Conservation (phyloP, 2,888 invertebrate genomes). For the Eupithecia inturbata region DNA sequence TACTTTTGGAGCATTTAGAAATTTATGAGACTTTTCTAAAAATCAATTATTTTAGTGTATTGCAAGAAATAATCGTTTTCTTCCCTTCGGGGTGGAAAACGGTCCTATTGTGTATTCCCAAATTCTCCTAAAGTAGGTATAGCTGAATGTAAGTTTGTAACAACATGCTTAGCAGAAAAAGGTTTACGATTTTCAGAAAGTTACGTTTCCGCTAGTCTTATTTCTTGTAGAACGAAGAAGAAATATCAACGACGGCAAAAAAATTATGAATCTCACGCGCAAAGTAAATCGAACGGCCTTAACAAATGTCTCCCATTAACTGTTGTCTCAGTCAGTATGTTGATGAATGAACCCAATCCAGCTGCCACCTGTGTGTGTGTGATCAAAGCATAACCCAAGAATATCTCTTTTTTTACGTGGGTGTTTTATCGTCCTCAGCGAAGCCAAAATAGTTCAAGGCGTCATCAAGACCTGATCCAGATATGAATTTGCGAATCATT, state of each 20-base stretch:
- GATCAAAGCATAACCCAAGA: slow-evolving; percentile 55
- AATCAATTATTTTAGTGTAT: too few relatives aligned
- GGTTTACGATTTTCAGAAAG: background rate
- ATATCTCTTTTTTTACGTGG: slow-evolving; percentile 65
- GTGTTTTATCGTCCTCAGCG: slow-evolving; percentile 57
- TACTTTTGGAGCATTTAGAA: background rate
- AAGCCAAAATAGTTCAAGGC: slow-evolving; percentile 70
- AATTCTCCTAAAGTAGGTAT: background rate
- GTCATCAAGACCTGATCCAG: slow-evolving; percentile 72
- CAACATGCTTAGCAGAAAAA: background rate
- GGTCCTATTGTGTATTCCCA: too few relatives aligned
- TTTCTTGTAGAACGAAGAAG: background rate
- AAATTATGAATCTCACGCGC: background rate
- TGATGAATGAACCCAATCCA: slow-evolving; percentile 54
- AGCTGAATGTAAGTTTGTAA: background rate
- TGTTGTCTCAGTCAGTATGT: background rate
- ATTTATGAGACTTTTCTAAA: background rate
- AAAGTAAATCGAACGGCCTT: background rate
- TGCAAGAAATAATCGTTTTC: too few relatives aligned
- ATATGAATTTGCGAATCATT: slow-evolving; percentile 75
- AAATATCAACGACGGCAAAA: background rate
- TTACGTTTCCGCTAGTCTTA: background rate
- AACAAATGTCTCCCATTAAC: background rate
- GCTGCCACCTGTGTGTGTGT: slow-evolving; percentile 57
- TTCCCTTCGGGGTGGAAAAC: too few relatives aligned